Conservation (phyloP, 2,888 invertebrate species). For the Lathronympha strigana region DNA sequence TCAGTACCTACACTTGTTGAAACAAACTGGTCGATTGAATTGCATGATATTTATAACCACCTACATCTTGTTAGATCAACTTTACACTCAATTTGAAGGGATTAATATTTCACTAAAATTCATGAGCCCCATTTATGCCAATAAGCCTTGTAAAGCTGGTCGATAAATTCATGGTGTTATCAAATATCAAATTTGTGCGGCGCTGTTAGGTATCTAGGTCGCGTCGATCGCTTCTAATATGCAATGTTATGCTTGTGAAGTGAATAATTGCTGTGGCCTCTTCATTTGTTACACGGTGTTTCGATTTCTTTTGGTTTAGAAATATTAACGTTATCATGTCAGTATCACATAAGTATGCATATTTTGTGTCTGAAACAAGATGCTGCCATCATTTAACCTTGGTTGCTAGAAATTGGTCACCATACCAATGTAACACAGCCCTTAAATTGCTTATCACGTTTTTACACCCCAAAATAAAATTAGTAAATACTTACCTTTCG, state of each 20-base stretch:
- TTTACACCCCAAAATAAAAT: no score
- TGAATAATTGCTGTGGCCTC: constrained; percentile 45
- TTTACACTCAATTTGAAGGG: background rate
- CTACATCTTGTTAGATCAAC: background rate
- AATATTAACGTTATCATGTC: background rate
- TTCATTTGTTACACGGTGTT: constrained; percentile 27
- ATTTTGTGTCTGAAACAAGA: background rate
- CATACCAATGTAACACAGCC: no score
- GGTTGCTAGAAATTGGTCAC: background rate
- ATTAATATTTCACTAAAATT: background rate
- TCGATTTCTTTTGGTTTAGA: constrained; percentile 4
- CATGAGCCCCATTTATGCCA: background rate
- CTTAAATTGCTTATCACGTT: no score
- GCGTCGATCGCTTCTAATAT: constrained; percentile 47
- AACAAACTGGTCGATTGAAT: background rate
- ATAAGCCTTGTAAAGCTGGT: background rate
- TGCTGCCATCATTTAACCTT: background rate
- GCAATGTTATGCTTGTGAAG: constrained; percentile 50
- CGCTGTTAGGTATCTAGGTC: constrained; percentile 51
- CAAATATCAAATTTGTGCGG: constrained; percentile 49
- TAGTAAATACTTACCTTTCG: no score
- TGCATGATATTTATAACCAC: background rate
- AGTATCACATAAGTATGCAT: background rate
- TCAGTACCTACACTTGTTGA: no score
- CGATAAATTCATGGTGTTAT: constrained; percentile 50